Base-by-base conservation (phyloP, 2,797 vertebrate species). In the Enteromius paludinosus region DNA sequence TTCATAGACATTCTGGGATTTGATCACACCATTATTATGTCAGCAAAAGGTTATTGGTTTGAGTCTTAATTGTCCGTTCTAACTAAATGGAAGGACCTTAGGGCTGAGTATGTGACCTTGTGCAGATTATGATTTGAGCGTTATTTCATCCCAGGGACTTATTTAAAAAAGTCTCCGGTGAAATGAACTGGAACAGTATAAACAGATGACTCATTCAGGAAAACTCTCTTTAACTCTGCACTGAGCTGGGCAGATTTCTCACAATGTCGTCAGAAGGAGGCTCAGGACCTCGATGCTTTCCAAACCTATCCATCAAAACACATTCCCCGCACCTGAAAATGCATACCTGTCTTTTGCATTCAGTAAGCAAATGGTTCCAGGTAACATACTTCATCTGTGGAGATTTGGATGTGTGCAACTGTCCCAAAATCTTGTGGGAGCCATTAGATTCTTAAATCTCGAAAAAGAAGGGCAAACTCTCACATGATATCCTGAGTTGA, bases 121-220 rank as follows among this genome's bases (percentile, higher is more conserved):
- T 64, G 72, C 71, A 56, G 79, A 82, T 79, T 78, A 83, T 59
- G 79, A 74, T 66, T 76, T 52, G 80, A 81, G 72, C 80, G 38
- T 82, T 78, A 66, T 68, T 83, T 84, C 49, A 74, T 83, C 61
- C 85, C 45, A 73, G 82, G 80, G 81, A 84, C 77, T 83, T 89
- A 86, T 87, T 87, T 81, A 77, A 84, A 84, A 76, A 78, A 78
- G 78, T 85, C 86, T 87, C 84, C 3, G 20, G 56, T 84, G 78
- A 88, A 85, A 89, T 82, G 78, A 86, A 79, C 64, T 89, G 85
- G 82, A 89, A 86, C 79, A 81, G 78, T 78, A 71, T 85, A 87
- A 88, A 87, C 84, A 86, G 56, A 88, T 89, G 86, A 88, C 68
- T 88, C 88, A 86, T 85, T 79, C 62, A 87, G 72, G 80, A 86